A percentile compares a stretch with the other conserved stretches of the same genome.
phyloP scores from a whole-genome alignment of 1,140 invertebrate genomes.

The Drosophila ananassae region DNA sequence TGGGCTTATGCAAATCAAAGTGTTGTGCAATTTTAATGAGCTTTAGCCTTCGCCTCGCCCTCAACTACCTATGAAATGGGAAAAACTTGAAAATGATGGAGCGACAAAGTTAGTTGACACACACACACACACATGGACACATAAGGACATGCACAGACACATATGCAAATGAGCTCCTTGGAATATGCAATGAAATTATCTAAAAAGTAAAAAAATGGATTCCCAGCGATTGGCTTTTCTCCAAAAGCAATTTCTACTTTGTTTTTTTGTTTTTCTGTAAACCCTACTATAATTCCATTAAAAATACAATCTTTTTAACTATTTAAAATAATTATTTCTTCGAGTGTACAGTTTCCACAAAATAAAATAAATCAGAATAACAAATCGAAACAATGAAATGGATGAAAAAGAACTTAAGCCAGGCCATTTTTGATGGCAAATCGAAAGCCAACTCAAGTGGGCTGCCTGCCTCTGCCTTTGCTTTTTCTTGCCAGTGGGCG shows the following conservation, averaged over 20 bases:
- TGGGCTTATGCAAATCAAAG: slow-evolving; percentile 72
- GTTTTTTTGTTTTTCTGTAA: too few relatives aligned
- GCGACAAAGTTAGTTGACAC: slow-evolving; percentile 11
- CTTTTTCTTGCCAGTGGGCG: slow-evolving; percentile 19
- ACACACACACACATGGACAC: background rate
- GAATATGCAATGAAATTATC: slow-evolving; percentile 57
- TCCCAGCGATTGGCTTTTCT: slow-evolving; percentile 19
- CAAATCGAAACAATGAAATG: slow-evolving; percentile 44
- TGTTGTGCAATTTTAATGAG: slow-evolving; percentile 80
- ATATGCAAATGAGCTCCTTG: slow-evolving; percentile 33
- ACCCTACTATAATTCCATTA: too few relatives aligned
- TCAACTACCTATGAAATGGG: background rate
- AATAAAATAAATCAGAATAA: slow-evolving; percentile 22
- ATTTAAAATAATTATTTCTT: background rate
- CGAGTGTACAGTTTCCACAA: background rate
- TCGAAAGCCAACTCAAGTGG: slow-evolving; percentile 59
- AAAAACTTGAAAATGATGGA: slow-evolving; percentile 43
- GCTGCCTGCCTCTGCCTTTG: background rate
- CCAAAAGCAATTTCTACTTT: background rate
- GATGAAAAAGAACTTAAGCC: slow-evolving; percentile 25
- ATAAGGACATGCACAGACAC: background rate
- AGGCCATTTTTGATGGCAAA: slow-evolving; percentile 69
- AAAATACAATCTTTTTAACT: background rate
- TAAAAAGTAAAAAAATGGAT: background rate
- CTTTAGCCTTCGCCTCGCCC: slow-evolving; percentile 9